These are phyloP conservation scores for Poeciliopsis infans DNA, from an alignment of 2,797 vertebrate species.

Conservation along the genomic window DNA sequence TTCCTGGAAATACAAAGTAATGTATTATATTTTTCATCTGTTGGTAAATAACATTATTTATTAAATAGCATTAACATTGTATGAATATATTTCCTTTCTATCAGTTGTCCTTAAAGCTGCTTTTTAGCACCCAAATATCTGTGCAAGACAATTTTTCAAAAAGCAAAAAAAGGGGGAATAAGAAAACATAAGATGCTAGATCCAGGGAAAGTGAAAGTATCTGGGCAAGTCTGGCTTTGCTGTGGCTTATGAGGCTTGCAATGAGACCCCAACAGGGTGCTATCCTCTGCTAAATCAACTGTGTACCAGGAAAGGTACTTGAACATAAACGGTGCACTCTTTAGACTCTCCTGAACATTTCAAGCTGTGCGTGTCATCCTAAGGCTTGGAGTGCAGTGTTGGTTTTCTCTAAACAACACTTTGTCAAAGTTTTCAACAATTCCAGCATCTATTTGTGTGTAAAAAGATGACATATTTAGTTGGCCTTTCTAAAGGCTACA, in stretches of 20 bases:
- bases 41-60: constrained; percentile 37
- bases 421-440: constrained; percentile 49
- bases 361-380: constrained; percentile 56
- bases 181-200: constrained; percentile 24
- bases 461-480: constrained; percentile 46
- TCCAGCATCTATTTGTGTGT: constrained; percentile 45
- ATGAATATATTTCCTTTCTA: constrained; percentile 35
- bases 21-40: neutral
- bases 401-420: constrained; percentile 52
- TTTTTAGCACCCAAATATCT: constrained; percentile 29
- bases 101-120: constrained; percentile 38
- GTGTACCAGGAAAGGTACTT: constrained; percentile 45
- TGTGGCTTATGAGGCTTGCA: constrained; percentile 48
- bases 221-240: constrained; percentile 33
- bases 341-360: constrained; percentile 58
- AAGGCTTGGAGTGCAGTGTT: constrained; percentile 44
- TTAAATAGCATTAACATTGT: constrained; percentile 6
- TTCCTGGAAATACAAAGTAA: neutral
- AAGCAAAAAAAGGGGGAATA: constrained; percentile 36
- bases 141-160: constrained; percentile 43
- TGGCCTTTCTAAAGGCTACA: constrained; percentile 43
- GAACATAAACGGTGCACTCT: constrained; percentile 47
- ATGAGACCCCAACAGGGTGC: constrained; percentile 60
- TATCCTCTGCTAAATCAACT: constrained; percentile 63
- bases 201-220: constrained; percentile 49